Conservation (phyloP, 92 coral and sea anemone species). For the Zoanthus gigantus region DNA sequence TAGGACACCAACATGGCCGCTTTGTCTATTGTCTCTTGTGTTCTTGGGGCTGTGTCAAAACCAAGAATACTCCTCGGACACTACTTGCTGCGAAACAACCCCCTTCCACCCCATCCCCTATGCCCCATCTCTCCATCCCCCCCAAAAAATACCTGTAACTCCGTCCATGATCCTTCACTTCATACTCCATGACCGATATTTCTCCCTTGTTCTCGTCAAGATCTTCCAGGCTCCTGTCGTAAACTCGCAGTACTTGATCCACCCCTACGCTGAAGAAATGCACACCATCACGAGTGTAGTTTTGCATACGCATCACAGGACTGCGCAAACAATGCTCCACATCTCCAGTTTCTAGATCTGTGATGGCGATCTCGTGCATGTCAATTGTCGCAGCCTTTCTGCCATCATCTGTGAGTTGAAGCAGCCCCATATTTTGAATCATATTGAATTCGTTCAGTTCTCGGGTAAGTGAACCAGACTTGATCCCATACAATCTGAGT, state of each 20-base stretch:
- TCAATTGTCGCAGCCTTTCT: constrained; percentile 80
- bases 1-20: too few relatives aligned
- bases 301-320: constrained; percentile 72
- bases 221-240: constrained; percentile 88
- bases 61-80: too few relatives aligned
- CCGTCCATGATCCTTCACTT: constrained; percentile 61
- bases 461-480: constrained; percentile 78
- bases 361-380: constrained; percentile 78
- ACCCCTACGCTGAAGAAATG: constrained; percentile 72
- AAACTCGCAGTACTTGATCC: constrained; percentile 87
- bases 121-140: too few relatives aligned
- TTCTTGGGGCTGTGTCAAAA: too few relatives aligned
- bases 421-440: constrained; percentile 70
- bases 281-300: constrained; percentile 79
- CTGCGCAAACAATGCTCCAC: constrained; percentile 81
- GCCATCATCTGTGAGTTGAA: constrained; percentile 90
- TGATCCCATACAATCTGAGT: constrained; percentile 80
- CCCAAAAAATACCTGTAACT: constrained; percentile 25
- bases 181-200: constrained; percentile 55
- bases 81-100: too few relatives aligned
- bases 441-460: constrained; percentile 84
- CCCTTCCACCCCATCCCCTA: constrained; percentile 5
- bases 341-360: constrained; percentile 82
- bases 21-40: too few relatives aligned
- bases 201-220: constrained; percentile 84